Evolutionary conservation across 1,140 invertebrate genomes (phyloP).

Genomic region (Brachionus calyciflorus): DNA sequence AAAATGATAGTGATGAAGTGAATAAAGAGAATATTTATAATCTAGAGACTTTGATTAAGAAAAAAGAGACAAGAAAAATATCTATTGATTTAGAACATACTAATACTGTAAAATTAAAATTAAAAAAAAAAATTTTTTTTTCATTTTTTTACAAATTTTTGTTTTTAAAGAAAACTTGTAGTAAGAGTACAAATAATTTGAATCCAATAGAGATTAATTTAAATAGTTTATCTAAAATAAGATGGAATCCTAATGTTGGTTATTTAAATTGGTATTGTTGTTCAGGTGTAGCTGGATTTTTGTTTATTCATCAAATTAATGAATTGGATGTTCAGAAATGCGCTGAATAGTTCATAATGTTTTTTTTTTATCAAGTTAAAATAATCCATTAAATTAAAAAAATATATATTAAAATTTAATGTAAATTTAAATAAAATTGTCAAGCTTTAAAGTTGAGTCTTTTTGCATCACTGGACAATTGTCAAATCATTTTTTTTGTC

Average conservation of each 20-base stretch:
- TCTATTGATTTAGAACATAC: neutral
- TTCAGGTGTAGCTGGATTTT: slow-evolving; percentile 24
- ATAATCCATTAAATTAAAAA: neutral
- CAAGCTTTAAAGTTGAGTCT: too few relatives aligned
- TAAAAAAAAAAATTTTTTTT: neutral
- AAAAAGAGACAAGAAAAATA: neutral
- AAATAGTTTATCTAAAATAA: slow-evolving; percentile 27
- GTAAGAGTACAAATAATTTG: neutral
- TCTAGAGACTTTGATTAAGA: neutral
- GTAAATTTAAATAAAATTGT: neutral
- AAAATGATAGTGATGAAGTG: neutral
- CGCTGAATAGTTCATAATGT: too few relatives aligned
- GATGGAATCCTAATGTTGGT: slow-evolving; percentile 30
- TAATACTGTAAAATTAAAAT: neutral
- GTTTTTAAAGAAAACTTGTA: slow-evolving; percentile 5
- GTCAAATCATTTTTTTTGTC: too few relatives aligned
- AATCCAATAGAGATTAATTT: neutral
- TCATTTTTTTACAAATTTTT: neutral
- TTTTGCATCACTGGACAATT: too few relatives aligned
- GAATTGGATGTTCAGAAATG: too few relatives aligned
- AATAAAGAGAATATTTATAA: slow-evolving; percentile 6
- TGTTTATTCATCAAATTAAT: slow-evolving; percentile 32
- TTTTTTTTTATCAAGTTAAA: neutral
- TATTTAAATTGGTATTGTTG: slow-evolving; percentile 43
- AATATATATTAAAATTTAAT: neutral